Evolutionary conservation across 2,888 invertebrate genomes (phyloP).

Genomic region (Polyommatus iphigenia): DNA sequence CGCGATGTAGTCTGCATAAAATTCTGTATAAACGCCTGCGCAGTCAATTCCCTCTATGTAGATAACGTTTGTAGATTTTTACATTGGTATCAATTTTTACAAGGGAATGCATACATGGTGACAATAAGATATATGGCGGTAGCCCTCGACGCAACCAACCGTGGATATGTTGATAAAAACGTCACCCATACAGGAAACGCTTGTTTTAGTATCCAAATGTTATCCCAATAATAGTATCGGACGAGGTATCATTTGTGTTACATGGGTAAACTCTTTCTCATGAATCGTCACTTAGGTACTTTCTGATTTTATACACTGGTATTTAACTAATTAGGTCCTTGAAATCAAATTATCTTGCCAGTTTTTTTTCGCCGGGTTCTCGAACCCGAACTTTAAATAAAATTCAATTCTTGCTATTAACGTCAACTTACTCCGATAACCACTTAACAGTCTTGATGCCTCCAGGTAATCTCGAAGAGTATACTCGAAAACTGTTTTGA

Average conservation of each 20-base stretch:
- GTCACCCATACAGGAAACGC: constrained; percentile 12
- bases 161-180: constrained; percentile 15
- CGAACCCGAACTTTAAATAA: no score
- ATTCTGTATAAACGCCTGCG: not conserved
- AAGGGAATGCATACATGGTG: constrained; percentile 5
- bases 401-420: no score
- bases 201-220: not conserved
- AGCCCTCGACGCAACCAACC: constrained; percentile 6
- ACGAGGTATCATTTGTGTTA: not conserved
- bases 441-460: not conserved
- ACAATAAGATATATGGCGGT: constrained; percentile 17
- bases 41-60: not conserved
- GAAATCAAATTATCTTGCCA: no score
- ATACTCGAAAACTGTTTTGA: not conserved
- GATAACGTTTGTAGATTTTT: not conserved
- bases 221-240: not conserved
- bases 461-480: not conserved
- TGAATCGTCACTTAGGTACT: not conserved
- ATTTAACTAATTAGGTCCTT: no score
- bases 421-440: no score
- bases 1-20: not conserved
- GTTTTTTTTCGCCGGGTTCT: no score
- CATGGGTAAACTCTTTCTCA: not conserved
- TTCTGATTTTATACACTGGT: no score
- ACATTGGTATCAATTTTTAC: not conserved